Conservation (phyloP, 1,140 invertebrate genomes). For the Lutraria rhynchaena region DNA sequence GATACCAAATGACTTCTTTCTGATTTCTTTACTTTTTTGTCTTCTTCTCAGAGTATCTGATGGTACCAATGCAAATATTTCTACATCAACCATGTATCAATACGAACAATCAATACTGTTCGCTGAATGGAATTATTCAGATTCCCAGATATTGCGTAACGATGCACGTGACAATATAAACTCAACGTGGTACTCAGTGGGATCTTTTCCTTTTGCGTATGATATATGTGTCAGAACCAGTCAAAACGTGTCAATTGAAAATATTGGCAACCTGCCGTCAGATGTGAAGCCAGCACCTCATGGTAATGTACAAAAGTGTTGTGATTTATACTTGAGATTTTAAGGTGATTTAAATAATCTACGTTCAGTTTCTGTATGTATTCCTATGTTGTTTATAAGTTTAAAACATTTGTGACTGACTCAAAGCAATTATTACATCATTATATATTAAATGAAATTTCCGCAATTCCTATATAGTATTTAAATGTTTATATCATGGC, state of each 20-base stretch:
- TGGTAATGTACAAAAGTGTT: too few species aligned
- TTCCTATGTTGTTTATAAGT: too few species aligned
- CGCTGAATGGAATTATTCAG: slow-evolving; percentile 16
- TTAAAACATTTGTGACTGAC: too few species aligned
- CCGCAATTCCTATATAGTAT: too few species aligned
- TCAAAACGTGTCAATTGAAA: background rate
- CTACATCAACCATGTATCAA: slow-evolving; percentile 5
- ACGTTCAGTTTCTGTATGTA: background rate
- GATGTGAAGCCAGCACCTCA: slow-evolving; percentile 10
- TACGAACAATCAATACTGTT: background rate
- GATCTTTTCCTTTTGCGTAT: slow-evolving; percentile 50
- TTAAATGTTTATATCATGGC: too few species aligned
- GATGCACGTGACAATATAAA: slow-evolving; percentile 12
- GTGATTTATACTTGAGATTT: background rate
- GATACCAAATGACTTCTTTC: background rate
- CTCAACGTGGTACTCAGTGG: slow-evolving; percentile 36
- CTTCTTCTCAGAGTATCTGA: slow-evolving; percentile 3
- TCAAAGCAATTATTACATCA: too few species aligned
- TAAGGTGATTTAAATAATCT: background rate
- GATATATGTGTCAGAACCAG: slow-evolving; percentile 15
- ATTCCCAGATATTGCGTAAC: background rate
- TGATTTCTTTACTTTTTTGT: background rate
- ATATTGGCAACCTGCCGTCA: slow-evolving; percentile 28
- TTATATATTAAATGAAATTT: too few species aligned
- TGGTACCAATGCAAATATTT: too few species aligned